Evolutionary conservation across 2,113 vertebrate genomes (phyloP).

Genomic region (Leptosomus discolor): DNA sequence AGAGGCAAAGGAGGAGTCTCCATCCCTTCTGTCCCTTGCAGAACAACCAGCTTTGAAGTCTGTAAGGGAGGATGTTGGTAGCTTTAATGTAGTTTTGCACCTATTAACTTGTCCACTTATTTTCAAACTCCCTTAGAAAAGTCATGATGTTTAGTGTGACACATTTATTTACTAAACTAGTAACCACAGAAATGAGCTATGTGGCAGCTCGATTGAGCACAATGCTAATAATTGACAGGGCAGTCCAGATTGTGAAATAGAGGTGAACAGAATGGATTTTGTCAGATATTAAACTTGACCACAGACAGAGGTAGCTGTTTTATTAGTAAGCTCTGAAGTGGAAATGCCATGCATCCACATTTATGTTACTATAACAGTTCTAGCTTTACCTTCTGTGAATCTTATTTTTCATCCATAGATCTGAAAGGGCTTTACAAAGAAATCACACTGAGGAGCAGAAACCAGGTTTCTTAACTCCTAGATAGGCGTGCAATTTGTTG

Average conservation of each 20-base stretch:
- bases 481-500: neutral
- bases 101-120: conserved; percentile 10
- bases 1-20: neutral
- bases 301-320: conserved; percentile 4
- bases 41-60: neutral
- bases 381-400: conserved; percentile 9
- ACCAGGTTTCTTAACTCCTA: neutral
- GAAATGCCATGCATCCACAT: conserved; percentile 33
- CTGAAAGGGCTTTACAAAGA: conserved; percentile 27
- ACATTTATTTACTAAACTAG: conserved; percentile 57
- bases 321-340: conserved; percentile 30
- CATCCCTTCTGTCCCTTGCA: neutral
- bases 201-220: conserved; percentile 33
- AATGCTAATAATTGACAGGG: conserved; percentile 48
- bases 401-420: neutral
- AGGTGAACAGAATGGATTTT: conserved; percentile 50
- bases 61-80: neutral
- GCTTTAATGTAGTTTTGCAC: neutral
- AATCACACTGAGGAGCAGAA: neutral
- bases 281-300: conserved; percentile 58
- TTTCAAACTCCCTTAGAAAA: conserved; percentile 24
- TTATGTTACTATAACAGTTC: conserved; percentile 2
- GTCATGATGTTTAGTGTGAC: conserved; percentile 39
- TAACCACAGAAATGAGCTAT: conserved; percentile 49
- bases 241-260: conserved; percentile 27